Evolutionary conservation across 2,888 invertebrate genomes (phyloP), one percentile per base, ranked within the genome.

Genomic region (Darwinula stevensoni): DNA sequence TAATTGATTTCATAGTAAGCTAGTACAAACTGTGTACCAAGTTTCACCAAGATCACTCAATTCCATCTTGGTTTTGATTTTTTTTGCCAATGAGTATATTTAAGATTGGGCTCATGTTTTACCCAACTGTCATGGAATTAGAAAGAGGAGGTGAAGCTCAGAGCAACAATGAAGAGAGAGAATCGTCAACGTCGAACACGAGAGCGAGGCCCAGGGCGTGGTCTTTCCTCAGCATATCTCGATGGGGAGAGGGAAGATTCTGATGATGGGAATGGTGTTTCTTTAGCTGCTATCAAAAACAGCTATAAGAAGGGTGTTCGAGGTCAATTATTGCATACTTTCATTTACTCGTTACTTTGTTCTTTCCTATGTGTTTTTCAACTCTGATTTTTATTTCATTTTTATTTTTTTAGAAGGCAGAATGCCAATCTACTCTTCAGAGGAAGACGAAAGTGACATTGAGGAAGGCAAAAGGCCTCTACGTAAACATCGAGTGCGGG

Each of bases 111-210:
- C n/a, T n/a, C n/a, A n/a, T n/a, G n/a, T n/a, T n/a, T n/a, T n/a
- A n/a, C n/a, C n/a, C n/a, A n/a, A n/a, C n/a, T n/a, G n/a, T n/a
- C n/a, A n/a, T n/a, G n/a, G n/a, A n/a, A n/a, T n/a, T n/a, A n/a
- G n/a, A 86, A 86, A 67, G 97, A 94, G 47, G 94, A 97, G 52
- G 91, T 94, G 54, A 72, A 78, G 47, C 52, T 97, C 6, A 63
- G 80, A 27, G 82, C 88, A 32, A 73, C 82, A 1, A 69, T 78
- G 57, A 65, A 78, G 9, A 52, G 63, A 16, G 68, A 67, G 44
- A 62, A 54, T 36, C 63, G 64, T 41, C 59, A 62, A 39, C 55
- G 63, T 40, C 48, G 60, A 38, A 55, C 48, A 30, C 50, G 56
- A 35, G 64, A 65, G 44, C 47, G 52, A 44, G 51, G 52, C 3